These are phyloP conservation scores for Agrilus biguttatus DNA, from an alignment of 2,888 invertebrate genomes.

Conservation along the genomic window DNA sequence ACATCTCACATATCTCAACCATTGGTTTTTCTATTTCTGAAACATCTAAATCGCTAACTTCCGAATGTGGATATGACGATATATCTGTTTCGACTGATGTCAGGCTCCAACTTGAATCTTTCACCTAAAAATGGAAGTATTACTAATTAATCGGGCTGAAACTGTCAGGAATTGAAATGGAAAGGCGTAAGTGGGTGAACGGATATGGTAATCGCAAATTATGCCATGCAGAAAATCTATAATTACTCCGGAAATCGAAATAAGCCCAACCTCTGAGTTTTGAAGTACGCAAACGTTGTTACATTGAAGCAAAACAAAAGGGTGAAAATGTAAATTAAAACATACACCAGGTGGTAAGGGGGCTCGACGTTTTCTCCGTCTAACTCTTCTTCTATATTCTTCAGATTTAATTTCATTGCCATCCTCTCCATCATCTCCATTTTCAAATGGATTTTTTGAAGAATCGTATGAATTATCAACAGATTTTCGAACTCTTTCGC, in stretches of 20 bases:
- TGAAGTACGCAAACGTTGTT: too few species aligned
- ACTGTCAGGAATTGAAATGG: too few species aligned
- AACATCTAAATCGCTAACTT: constrained; percentile 1
- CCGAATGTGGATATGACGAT: constrained; percentile 11
- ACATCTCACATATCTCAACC: constrained; percentile 8
- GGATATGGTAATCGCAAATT: too few species aligned
- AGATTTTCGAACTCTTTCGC: constrained; percentile 6
- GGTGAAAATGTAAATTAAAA: neutral
- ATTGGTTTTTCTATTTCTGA: constrained; percentile 2
- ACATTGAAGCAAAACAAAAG: neutral
- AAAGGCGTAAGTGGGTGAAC: too few species aligned
- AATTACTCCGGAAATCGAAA: too few species aligned
- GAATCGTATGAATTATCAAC: neutral
- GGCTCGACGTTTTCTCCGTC: constrained; percentile 13
- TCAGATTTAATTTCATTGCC: constrained; percentile 2
- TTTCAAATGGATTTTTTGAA: constrained; percentile 10
- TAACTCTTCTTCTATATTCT: neutral
- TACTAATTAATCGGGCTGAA: too few species aligned
- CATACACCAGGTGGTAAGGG: constrained; percentile 14
- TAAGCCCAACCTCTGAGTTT: too few species aligned
- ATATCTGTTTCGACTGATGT: constrained; percentile 14
- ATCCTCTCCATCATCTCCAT: constrained; percentile 6
- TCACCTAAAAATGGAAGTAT: neutral
- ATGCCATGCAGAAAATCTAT: too few species aligned
- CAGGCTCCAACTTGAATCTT: constrained; percentile 14